These are phyloP conservation scores for Catalaphyllia jardinei DNA, from an alignment of 64 coral and sea anemone species.

Conservation along the genomic window DNA sequence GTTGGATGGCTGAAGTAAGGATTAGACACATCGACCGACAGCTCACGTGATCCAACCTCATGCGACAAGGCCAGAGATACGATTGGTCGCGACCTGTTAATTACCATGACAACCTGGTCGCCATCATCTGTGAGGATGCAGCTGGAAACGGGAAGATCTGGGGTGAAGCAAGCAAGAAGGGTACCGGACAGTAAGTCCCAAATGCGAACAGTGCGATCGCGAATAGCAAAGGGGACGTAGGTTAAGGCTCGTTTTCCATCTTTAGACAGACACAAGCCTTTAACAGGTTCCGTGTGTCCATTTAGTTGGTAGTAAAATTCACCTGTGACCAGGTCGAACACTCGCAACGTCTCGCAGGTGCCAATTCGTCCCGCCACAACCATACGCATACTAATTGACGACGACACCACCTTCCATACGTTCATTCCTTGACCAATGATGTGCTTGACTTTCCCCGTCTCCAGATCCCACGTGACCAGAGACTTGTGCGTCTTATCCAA, in stretches of 20 bases:
- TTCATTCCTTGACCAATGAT: conserved; percentile 89
- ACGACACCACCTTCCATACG: conserved; percentile 82
- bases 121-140: conserved; percentile 95
- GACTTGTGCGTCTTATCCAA: conserved; percentile 84
- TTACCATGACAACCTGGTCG: conserved; percentile 93
- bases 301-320: conserved; percentile 65
- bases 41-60: conserved; percentile 86
- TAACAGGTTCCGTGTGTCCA: conserved; percentile 80
- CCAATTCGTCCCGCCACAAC: conserved; percentile 79
- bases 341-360: conserved; percentile 64
- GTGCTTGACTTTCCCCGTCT: conserved; percentile 84
- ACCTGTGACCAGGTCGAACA: conserved; percentile 68
- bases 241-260: conserved; percentile 84
- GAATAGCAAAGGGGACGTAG: conserved; percentile 70
- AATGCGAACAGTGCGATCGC: conserved; percentile 81
- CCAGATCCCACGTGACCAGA: conserved; percentile 91
- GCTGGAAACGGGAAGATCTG: conserved; percentile 91
- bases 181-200: conserved; percentile 83
- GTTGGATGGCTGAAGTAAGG: conserved; percentile 90
- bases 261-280: conserved; percentile 76
- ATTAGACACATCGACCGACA: conserved; percentile 96
- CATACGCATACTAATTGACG: conserved; percentile 87
- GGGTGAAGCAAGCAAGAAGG: conserved; percentile 90
- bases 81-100: conserved; percentile 95
- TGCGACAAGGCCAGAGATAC: conserved; percentile 85